Evolutionary conservation across 2,888 invertebrate genomes (phyloP).

Genomic region (Ophion costatus): DNA sequence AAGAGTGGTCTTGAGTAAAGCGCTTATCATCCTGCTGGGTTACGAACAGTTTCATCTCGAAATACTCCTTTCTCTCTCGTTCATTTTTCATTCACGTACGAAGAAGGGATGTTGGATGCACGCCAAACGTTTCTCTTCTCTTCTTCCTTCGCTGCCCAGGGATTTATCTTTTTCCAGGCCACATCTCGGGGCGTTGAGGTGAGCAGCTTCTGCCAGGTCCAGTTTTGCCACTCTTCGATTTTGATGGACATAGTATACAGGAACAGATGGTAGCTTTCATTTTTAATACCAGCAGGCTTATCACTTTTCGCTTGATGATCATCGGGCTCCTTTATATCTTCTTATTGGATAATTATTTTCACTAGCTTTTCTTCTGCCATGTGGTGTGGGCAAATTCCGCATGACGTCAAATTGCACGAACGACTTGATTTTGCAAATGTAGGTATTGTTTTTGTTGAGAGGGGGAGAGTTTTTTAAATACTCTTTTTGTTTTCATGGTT

Average conservation of each 20-base stretch:
- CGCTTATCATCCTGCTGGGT: slow-evolving; percentile 74
- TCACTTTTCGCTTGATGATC: neutral
- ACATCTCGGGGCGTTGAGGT: neutral
- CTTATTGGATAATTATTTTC: neutral
- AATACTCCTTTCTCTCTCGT: slow-evolving; percentile 38
- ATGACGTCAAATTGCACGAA: neutral
- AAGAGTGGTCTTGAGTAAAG: slow-evolving; percentile 77
- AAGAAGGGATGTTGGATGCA: slow-evolving; percentile 23
- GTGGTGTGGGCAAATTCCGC: neutral
- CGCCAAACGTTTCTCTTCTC: slow-evolving; percentile 28
- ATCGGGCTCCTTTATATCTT: neutral
- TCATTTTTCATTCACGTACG: slow-evolving; percentile 28
- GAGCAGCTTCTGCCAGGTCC: neutral
- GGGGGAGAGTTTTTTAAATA: neutral
- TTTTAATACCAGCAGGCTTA: neutral
- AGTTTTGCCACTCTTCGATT: neutral
- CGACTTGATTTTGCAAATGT: neutral
- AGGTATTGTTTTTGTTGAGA: neutral
- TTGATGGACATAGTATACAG: neutral
- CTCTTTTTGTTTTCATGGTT: neutral
- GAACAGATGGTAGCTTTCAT: neutral
- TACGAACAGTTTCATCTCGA: slow-evolving; percentile 69
- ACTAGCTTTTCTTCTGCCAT: neutral
- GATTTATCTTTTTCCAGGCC: neutral
- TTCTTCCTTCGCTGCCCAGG: neutral